Evolutionary conservation across 2,797 vertebrate genomes (phyloP).

Genomic region (Peromyscus nudipes): DNA sequence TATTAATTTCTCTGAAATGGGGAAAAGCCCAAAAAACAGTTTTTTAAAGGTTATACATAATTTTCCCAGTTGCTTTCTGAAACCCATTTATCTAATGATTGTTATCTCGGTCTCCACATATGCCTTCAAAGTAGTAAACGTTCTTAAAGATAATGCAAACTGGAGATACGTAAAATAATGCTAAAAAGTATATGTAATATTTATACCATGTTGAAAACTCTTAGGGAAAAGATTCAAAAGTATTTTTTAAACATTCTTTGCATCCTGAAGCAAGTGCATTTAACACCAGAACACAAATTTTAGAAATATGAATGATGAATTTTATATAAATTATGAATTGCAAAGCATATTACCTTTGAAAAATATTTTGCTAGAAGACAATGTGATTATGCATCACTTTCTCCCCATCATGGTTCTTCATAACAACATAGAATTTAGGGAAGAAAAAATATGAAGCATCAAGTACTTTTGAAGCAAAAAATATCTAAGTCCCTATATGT

Average conservation of each 20-base stretch:
- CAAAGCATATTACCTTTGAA: neutral
- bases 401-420: neutral
- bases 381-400: neutral
- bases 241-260: neutral
- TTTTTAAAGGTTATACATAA: neutral
- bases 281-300: neutral
- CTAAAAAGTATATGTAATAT: neutral
- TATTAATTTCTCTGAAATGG: neutral
- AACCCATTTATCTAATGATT: neutral
- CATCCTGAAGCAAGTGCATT: neutral
- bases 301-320: neutral
- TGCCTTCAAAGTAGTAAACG: neutral
- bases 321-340: neutral
- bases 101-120: neutral
- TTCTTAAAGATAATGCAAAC: neutral
- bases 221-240: neutral
- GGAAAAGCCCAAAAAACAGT: neutral
- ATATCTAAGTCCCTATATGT: neutral
- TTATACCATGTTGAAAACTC: neutral
- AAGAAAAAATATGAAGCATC: neutral
- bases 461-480: neutral
- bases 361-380: neutral
- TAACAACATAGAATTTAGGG: neutral
- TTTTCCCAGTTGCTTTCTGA: neutral
- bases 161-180: neutral